Percentiles rank a stretch among this genome's conserved stretches.
phyloP scores from a whole-genome alignment of 2,888 invertebrate genomes.

The Eristalis pertinax region DNA sequence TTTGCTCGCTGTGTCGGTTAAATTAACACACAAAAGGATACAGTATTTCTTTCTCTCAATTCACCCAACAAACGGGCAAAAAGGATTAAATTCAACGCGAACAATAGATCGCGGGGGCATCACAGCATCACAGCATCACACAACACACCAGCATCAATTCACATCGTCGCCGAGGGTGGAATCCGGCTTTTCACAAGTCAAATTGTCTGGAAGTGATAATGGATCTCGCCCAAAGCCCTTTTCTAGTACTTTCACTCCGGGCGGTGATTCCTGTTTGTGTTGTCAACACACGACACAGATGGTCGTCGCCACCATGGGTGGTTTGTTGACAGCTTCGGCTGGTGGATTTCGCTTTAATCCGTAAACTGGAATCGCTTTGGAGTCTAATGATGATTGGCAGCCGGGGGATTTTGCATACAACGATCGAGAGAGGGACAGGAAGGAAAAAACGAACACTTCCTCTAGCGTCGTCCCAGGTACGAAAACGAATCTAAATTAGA shows the following conservation, averaged over 20 bases:
- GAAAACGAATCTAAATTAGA: slow-evolving; percentile 26
- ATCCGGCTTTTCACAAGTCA: slow-evolving; percentile 46
- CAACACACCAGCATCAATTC: not conserved
- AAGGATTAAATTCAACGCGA: slow-evolving; percentile 34
- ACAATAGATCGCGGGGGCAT: slow-evolving; percentile 40
- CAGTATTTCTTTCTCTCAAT: not conserved
- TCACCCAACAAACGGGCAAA: slow-evolving; percentile 8
- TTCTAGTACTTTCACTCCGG: slow-evolving; percentile 36
- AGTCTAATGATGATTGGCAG: slow-evolving; percentile 48
- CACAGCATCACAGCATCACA: not conserved
- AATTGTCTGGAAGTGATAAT: slow-evolving; percentile 60
- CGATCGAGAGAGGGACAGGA: not conserved
- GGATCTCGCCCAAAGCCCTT: slow-evolving; percentile 12
- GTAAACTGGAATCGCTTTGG: slow-evolving; percentile 44
- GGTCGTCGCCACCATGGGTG: slow-evolving; percentile 25
- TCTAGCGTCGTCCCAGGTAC: not conserved
- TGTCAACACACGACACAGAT: slow-evolving; percentile 4
- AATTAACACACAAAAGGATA: not conserved
- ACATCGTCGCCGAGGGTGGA: slow-evolving; percentile 49
- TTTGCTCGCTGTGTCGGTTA: too few species aligned
- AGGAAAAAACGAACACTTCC: too few species aligned
- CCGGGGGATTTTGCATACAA: not conserved
- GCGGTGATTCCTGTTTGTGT: slow-evolving; percentile 16
- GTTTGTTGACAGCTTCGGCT: slow-evolving; percentile 4
- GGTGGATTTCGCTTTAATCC: slow-evolving; percentile 51